Evolutionary conservation across 2,888 invertebrate species (phyloP).

Genomic region (Dinocampus coccinellae): DNA sequence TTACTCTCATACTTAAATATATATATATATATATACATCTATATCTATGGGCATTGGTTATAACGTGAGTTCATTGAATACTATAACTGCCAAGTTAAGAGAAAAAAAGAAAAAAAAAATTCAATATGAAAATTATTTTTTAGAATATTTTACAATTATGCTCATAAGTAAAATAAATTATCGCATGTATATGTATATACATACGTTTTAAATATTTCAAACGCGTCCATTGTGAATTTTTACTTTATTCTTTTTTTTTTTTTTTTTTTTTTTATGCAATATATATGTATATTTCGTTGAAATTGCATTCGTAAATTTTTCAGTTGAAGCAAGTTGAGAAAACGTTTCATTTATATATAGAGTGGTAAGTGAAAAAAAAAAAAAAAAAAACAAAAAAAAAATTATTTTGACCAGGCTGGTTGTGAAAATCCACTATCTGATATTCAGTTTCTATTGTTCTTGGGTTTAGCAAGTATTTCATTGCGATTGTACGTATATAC

Average conservation of each 20-base stretch:
- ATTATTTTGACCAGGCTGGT: background rate
- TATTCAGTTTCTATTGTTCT: background rate
- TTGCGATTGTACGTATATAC: background rate
- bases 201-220: background rate
- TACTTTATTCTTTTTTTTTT: too few species aligned
- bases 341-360: background rate
- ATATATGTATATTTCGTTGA: background rate
- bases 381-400: background rate
- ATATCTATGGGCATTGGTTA: background rate
- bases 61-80: background rate
- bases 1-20: slow-evolving; percentile 5
- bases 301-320: slow-evolving; percentile 1
- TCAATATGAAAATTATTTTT: background rate
- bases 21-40: background rate
- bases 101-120: background rate
- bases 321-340: background rate
- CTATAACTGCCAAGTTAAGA: background rate
- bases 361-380: background rate
- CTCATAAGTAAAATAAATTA: too few species aligned
- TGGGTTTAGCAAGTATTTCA: background rate
- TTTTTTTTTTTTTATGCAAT: background rate
- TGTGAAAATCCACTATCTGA: background rate
- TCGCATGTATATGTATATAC: too few species aligned
- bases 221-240: background rate
- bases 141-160: background rate